Percentiles rank a stretch among this genome's conserved stretches.
Conservation (phyloP, 2,888 invertebrate species). For the Biston stratarius region DNA sequence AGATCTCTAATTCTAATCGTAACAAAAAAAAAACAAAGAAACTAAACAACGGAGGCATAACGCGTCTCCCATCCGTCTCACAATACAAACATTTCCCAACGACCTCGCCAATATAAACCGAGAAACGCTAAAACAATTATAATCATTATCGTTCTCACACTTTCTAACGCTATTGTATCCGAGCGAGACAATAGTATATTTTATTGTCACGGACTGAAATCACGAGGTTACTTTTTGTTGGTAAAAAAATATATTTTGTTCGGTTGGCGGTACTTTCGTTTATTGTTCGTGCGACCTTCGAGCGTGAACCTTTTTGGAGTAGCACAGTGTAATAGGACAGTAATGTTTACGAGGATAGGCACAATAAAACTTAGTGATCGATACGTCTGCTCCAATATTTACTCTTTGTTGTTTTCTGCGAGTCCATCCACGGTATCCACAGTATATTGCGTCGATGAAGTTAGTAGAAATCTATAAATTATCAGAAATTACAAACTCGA, state of each 20-base stretch:
- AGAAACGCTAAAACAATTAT: slow-evolving; percentile 68
- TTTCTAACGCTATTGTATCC: slow-evolving; percentile 79
- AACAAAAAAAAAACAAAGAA: neutral
- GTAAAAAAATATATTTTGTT: slow-evolving; percentile 42
- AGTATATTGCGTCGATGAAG: neutral
- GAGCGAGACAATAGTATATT: slow-evolving; percentile 75
- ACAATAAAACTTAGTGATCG: slow-evolving; percentile 41
- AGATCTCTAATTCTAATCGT: neutral
- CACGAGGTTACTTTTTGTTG: slow-evolving; percentile 58
- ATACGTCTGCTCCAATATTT: slow-evolving; percentile 39
- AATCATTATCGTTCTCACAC: slow-evolving; percentile 75
- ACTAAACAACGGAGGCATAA: slow-evolving; percentile 31
- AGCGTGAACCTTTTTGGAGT: slow-evolving; percentile 37
- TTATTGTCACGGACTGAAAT: slow-evolving; percentile 64
- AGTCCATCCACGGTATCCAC: slow-evolving; percentile 3
- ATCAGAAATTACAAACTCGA: no score
- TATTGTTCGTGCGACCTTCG: slow-evolving; percentile 48
- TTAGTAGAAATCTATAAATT: neutral
- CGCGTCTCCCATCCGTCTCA: slow-evolving; percentile 38
- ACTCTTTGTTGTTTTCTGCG: slow-evolving; percentile 8
- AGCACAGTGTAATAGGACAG: slow-evolving; percentile 40
- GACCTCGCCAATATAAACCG: slow-evolving; percentile 42
- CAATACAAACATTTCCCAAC: slow-evolving; percentile 36
- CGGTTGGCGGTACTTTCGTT: slow-evolving; percentile 46
- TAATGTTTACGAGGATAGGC: slow-evolving; percentile 43